These are phyloP conservation scores for Tineola bisselliella DNA, from an alignment of 2,888 invertebrate species.

Conservation along the genomic window DNA sequence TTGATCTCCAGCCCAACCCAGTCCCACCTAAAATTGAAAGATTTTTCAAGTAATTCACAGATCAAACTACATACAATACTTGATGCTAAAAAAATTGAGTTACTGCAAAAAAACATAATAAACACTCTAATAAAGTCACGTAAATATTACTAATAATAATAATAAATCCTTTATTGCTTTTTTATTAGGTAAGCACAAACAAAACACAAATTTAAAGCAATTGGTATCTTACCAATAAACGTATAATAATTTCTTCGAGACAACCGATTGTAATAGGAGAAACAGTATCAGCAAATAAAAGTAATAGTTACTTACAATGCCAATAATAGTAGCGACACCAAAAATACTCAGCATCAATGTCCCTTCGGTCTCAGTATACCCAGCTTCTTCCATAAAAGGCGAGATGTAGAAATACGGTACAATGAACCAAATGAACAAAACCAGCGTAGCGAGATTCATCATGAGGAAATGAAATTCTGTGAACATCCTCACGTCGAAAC, in stretches of 20 bases:
- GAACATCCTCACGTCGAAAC: constrained; percentile 86
- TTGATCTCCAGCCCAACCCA: constrained; percentile 91
- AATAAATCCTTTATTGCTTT: too few species aligned
- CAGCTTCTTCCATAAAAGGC: constrained; percentile 74
- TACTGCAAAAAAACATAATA: constrained; percentile 1
- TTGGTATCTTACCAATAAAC: too few species aligned
- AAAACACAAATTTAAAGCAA: too few species aligned
- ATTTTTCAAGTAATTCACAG: too few species aligned
- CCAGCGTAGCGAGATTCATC: constrained; percentile 88
- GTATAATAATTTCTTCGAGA: too few species aligned
- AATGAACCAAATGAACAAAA: constrained; percentile 93
- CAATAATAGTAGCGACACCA: constrained; percentile 89
- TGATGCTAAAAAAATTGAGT: background rate
- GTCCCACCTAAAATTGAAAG: constrained; percentile 68
- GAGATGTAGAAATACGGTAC: constrained; percentile 94
- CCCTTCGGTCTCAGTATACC: constrained; percentile 74
- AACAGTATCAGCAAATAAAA: too few species aligned
- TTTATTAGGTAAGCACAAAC: too few species aligned
- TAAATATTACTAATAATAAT: too few species aligned
- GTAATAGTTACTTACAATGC: constrained; percentile 80
- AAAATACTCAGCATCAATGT: constrained; percentile 85
- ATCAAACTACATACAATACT: background rate
- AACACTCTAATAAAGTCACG: too few species aligned
- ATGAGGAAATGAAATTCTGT: constrained; percentile 82
- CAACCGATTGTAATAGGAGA: too few species aligned